Evolutionary conservation across 2,113 vertebrate species (phyloP).

Genomic region (Carettochelys insculpta): DNA sequence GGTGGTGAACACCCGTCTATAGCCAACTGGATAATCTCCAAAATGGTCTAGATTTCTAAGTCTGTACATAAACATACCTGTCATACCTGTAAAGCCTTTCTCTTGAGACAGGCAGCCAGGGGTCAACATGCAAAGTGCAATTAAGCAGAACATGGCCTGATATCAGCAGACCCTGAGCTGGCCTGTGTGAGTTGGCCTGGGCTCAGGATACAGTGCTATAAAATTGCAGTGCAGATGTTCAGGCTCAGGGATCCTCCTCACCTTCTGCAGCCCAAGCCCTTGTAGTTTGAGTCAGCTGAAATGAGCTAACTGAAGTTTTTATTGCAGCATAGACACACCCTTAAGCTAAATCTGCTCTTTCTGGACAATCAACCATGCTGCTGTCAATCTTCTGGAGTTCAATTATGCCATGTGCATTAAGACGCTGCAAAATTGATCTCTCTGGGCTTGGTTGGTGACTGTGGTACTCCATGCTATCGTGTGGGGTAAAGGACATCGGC

Average conservation of each 20-base stretch:
- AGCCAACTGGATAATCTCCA: neutral
- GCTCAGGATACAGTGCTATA: too few species aligned
- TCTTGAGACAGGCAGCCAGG: neutral
- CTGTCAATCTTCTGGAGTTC: too few species aligned
- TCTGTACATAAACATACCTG: neutral
- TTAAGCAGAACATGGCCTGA: neutral
- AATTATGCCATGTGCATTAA: too few species aligned
- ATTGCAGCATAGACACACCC: neutral
- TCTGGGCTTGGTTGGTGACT: too few species aligned
- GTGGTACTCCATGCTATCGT: too few species aligned
- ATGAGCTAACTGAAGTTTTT: neutral
- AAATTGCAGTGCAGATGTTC: neutral
- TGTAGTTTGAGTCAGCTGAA: neutral
- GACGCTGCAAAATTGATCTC: too few species aligned
- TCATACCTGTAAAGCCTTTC: neutral
- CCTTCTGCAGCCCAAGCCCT: neutral
- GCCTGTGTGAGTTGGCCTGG: too few species aligned
- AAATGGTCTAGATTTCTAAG: neutral
- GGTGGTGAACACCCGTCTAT: neutral
- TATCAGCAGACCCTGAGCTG: neutral
- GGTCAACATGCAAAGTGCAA: rapidly evolving
- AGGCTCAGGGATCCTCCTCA: neutral
- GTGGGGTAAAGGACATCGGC: too few species aligned
- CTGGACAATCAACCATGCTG: too few species aligned
- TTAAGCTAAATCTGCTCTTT: too few species aligned